A percentile compares a stretch with the other conserved stretches of the same genome.
Conservation (phyloP, 2,797 vertebrate genomes). For the Anguilla anguilla region DNA sequence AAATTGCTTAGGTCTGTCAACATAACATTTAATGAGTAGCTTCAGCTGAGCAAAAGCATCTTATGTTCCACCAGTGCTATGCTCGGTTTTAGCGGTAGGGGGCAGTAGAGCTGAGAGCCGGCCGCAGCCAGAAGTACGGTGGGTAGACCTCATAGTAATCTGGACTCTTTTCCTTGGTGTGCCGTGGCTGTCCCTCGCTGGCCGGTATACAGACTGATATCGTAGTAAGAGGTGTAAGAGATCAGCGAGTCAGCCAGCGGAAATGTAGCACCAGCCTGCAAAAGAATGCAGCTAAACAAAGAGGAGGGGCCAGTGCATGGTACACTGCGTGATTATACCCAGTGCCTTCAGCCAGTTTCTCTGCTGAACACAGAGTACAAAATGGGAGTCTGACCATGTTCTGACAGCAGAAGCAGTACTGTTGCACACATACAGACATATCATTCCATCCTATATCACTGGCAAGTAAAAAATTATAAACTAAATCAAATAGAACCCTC, state of each 20-base stretch:
- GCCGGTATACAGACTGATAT: slow-evolving; percentile 55
- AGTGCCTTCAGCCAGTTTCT: slow-evolving; percentile 13
- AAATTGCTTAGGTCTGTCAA: neutral
- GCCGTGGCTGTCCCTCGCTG: slow-evolving; percentile 41
- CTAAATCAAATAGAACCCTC: neutral
- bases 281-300: slow-evolving; percentile 30
- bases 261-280: slow-evolving; percentile 41
- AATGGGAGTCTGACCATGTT: neutral
- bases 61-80: neutral
- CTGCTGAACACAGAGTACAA: neutral
- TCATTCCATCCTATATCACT: neutral
- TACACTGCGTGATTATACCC: neutral
- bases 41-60: neutral
- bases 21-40: neutral
- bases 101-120: neutral
- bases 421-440: neutral
- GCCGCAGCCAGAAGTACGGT: neutral
- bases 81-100: neutral
- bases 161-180: neutral
- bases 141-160: neutral
- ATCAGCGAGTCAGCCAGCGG: slow-evolving; percentile 34
- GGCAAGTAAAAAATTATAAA: neutral
- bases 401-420: neutral
- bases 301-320: slow-evolving; percentile 13
- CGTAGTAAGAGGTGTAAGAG: slow-evolving; percentile 49